Base-by-base conservation (phyloP, 2,113 vertebrate species). In the Nycticryphes semicollaris region DNA sequence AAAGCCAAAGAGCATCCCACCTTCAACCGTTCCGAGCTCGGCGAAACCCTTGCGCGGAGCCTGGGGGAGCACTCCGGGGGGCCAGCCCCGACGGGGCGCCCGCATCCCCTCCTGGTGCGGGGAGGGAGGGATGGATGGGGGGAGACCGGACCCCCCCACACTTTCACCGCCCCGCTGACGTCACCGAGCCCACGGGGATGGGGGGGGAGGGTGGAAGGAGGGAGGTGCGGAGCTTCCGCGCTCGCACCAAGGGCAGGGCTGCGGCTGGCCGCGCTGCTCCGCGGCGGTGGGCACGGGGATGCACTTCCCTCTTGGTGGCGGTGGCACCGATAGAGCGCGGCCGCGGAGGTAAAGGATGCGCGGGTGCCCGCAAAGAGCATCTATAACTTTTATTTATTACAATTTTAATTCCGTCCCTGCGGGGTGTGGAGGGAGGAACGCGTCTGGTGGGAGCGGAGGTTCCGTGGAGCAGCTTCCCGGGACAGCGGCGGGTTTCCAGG, bases 81-180 rank as follows among this genome's bases (percentile, higher is more conserved):
- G 30, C 47, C 10, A 14, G 63, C 72, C 75, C 75, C 66, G 87
- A 82, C 80, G 70, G 84, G 75, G 67, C 70, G 10, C 2, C 87
- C 59, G 63, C 73, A 31, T 48, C 47, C 81, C 67, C 57, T 75
- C 77, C 37, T 23, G 47, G 41, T 33, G 47, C 28, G 31, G 41
- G 10, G 43, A 14, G 57, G 5, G 31, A 33, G 30, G 50, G 41
- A 43, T 17, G 50, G 54, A 27, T 53, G 51, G 30, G 21, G 50
- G 53, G 72, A 54, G 59, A 45, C 31, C 37, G 33, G 24, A 31
- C 35, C 14, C 74, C 74, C 84, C 25, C 31, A 25, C 60, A 19
- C 23, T 60, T 45, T 81, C 79, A 76, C 67, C 79, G 48, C 68
- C 62, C 59, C 70, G 17, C 79, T 95, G 92, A 95, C 94, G 94